Percentiles rank a stretch among this genome's conserved stretches.
phyloP scores from a whole-genome alignment of 2,113 vertebrate genomes.

The Dicaeum eximium region DNA sequence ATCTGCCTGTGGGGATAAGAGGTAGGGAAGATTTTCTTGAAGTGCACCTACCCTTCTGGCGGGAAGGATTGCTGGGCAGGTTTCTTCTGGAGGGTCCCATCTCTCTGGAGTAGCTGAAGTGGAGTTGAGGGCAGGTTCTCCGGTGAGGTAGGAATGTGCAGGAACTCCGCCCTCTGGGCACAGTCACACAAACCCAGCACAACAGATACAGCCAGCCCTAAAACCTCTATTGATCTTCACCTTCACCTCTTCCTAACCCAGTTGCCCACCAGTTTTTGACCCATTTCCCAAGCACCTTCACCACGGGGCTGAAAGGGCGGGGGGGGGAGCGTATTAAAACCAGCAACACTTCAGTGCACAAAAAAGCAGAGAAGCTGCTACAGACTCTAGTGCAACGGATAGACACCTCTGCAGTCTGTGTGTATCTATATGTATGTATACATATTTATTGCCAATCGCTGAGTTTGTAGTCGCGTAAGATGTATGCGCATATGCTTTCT shows the following conservation, averaged over 20 bases:
- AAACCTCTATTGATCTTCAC: conserved; percentile 78
- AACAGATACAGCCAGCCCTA: conserved; percentile 64
- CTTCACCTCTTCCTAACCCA: conserved; percentile 75
- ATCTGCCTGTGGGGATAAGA: conserved; percentile 10
- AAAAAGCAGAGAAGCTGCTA: neutral
- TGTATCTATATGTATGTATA: neutral
- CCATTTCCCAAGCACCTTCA: conserved; percentile 36
- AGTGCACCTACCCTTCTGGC: conserved; percentile 73
- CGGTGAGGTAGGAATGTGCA: conserved; percentile 75
- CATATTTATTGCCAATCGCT: neutral
- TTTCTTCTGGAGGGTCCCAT: conserved; percentile 73
- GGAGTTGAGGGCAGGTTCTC: conserved; percentile 76
- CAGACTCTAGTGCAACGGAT: neutral
- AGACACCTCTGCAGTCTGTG: neutral
- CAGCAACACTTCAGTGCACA: neutral
- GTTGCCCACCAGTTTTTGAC: conserved; percentile 47
- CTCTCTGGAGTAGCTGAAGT: conserved; percentile 73
- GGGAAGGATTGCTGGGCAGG: conserved; percentile 54
- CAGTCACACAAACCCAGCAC: conserved; percentile 73
- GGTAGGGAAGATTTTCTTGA: conserved; percentile 22
- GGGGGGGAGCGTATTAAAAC: neutral
- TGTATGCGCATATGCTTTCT: neutral
- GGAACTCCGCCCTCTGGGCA: conserved; percentile 82
- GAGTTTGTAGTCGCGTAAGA: neutral
- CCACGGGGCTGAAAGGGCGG: neutral